Evolutionary conservation across 2,113 vertebrate species (phyloP).

Genomic region (Macaca mulatta): DNA sequence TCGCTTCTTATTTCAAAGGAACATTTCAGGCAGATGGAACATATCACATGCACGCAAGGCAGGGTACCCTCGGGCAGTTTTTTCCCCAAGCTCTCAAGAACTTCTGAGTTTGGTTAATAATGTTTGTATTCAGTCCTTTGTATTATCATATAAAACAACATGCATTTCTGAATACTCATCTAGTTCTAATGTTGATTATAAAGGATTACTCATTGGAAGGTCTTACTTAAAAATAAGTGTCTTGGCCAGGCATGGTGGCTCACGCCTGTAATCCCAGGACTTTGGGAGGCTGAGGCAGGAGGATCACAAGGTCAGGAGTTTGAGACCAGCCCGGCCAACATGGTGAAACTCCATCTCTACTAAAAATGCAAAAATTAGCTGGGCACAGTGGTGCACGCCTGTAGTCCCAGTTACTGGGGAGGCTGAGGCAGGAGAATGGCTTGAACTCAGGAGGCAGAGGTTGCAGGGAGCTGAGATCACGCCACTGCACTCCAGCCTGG

Average conservation of each 20-base stretch:
- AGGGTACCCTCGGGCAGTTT: background rate
- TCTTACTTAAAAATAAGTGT: background rate
- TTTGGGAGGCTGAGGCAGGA: too few relatives aligned
- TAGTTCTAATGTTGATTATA: background rate
- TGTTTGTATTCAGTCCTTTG: background rate
- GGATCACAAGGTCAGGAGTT: too few relatives aligned
- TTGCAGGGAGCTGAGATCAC: rapidly evolving
- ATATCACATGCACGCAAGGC: background rate
- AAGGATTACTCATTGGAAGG: background rate
- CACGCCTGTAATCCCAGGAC: too few relatives aligned
- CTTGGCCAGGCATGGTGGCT: too few relatives aligned
- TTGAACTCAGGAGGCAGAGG: too few relatives aligned
- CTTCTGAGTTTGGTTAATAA: background rate
- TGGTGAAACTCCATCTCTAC: too few relatives aligned
- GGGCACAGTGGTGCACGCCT: too few relatives aligned
- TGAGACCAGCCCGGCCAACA: too few relatives aligned
- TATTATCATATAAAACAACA: background rate
- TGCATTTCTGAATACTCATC: background rate
- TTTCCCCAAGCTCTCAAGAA: background rate
- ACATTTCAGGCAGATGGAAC: background rate
- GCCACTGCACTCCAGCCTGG: too few relatives aligned
- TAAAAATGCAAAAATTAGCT: too few relatives aligned
- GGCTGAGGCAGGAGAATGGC: too few relatives aligned
- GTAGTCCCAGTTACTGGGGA: too few relatives aligned
- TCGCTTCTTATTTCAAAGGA: background rate